Percentiles rank a stretch among this genome's conserved stretches.
Conservation (phyloP, 2,113 vertebrate species). For the Atlantisia rogersi region DNA sequence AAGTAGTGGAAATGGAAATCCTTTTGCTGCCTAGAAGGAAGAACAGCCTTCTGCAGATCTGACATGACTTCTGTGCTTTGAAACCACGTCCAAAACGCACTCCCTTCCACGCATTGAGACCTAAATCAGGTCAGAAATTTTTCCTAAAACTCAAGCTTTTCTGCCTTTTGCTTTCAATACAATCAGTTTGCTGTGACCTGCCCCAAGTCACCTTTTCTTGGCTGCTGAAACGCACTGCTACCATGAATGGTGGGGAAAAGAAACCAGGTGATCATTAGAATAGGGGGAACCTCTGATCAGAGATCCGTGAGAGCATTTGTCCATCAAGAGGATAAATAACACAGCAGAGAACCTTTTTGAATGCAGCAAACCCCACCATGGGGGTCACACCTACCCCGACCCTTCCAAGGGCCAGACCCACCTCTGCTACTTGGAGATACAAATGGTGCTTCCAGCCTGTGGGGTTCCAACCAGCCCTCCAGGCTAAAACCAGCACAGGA, state of each 20-base stretch:
- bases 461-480: not conserved
- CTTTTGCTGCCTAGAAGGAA: not conserved
- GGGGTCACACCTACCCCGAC: not conserved
- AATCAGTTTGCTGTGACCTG: not conserved
- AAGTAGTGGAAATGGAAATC: not conserved
- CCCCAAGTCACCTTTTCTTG: not conserved
- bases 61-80: not conserved
- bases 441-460: not conserved
- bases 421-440: not conserved
- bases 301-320: not conserved
- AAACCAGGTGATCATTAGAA: accelerated
- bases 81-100: not conserved
- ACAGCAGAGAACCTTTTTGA: not conserved
- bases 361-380: not conserved
- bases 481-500: too few relatives aligned
- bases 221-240: not conserved
- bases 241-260: not conserved
- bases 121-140: not conserved
- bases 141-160: not conserved
- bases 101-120: not conserved
- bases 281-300: not conserved
- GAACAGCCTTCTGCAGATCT: not conserved
- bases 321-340: not conserved
- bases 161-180: not conserved
- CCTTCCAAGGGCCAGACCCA: not conserved